Base-by-base conservation (phyloP, 2,113 vertebrate genomes). In the Perca schrenkii region DNA sequence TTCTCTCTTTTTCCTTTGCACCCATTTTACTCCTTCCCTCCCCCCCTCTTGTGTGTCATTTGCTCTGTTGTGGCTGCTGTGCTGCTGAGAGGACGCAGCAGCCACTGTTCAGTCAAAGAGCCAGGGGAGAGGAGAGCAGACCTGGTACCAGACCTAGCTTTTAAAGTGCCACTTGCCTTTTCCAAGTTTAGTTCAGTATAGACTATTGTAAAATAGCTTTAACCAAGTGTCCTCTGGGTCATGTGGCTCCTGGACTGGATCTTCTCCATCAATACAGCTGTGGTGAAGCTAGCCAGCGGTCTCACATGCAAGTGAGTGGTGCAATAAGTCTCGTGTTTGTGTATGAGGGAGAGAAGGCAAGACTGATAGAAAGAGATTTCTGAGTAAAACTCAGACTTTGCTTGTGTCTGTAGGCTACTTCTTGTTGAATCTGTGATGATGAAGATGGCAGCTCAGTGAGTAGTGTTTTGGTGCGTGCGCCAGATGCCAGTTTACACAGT, bases 191-290 rank as follows among this genome's bases (percentile, higher is more conserved):
- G 14, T 17, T 22, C 3, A 15, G 19, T 19, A 19, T 21, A 74
- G 17, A 25, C 31, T 52, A 3, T 65, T 54, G n/a, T 72, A 5
- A 60, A 67, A 21, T 57, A 70, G 58, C 82, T 70, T 69, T 34
- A 83, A 56, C 52, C 19, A n/a, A 13, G 47, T 57, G 46, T 87
- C 31, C n/a, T 79, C n/a, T 60, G 68, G 49, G 91, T 84, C 74
- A 95, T 96, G 95, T 95, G 95, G 95, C 93, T 96, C 54, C 89
- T 96, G 90, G 95, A 96, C 84, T 95, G 95, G 95, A 95, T 96
- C 75, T 89, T 94, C 84, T 95, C 95, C 22, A 91, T 96, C 75
- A 96, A 95, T 84, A 89, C 88, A 17, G 95, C 93, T 50, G 91
- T 96, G 88, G 93, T 95, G 75, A 96, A 95, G 88, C 91, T 96